Conservation (phyloP, 2,888 invertebrate genomes). For the Fissipunctia ypsillon region DNA sequence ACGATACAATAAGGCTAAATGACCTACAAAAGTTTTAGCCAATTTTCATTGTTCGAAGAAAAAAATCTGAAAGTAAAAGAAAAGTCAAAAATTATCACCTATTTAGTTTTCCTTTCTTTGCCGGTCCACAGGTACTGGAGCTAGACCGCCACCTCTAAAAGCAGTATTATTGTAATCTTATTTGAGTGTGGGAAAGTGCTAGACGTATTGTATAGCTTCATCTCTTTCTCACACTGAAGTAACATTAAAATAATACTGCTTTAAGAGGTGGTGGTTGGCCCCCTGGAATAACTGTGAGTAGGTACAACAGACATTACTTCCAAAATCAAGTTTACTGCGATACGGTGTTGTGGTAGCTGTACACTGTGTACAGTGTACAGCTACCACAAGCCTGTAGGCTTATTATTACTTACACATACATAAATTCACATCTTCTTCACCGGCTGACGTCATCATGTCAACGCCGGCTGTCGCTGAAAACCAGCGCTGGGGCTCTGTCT, state of each 20-base stretch:
- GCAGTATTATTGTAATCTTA: too few species aligned
- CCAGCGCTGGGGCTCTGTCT: too few species aligned
- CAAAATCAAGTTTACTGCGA: constrained; percentile 7
- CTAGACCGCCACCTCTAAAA: too few species aligned
- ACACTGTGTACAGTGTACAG: constrained; percentile 4
- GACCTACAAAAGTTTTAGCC: constrained; percentile 31
- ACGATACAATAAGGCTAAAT: constrained; percentile 18
- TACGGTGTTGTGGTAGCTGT: not conserved
- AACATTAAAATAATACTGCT: too few species aligned
- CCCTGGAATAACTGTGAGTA: not conserved
- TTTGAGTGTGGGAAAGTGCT: too few species aligned
- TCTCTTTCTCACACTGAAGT: too few species aligned
- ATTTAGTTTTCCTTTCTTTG: constrained; percentile 30
- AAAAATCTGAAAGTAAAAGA: constrained; percentile 31
- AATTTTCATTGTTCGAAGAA: constrained; percentile 26
- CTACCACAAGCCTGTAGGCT: too few species aligned
- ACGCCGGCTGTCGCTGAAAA: too few species aligned
- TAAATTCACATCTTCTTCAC: too few species aligned
- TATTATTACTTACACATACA: not conserved
- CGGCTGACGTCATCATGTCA: too few species aligned
- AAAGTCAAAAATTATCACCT: constrained; percentile 24
- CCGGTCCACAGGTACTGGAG: not conserved
- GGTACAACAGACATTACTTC: not conserved
- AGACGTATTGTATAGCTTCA: too few species aligned
- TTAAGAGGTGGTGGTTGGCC: too few species aligned